Percentiles rank a stretch among this genome's conserved stretches.
These are phyloP conservation scores for Merodon equestris DNA, from an alignment of 2,888 invertebrate genomes.

Conservation along the genomic window DNA sequence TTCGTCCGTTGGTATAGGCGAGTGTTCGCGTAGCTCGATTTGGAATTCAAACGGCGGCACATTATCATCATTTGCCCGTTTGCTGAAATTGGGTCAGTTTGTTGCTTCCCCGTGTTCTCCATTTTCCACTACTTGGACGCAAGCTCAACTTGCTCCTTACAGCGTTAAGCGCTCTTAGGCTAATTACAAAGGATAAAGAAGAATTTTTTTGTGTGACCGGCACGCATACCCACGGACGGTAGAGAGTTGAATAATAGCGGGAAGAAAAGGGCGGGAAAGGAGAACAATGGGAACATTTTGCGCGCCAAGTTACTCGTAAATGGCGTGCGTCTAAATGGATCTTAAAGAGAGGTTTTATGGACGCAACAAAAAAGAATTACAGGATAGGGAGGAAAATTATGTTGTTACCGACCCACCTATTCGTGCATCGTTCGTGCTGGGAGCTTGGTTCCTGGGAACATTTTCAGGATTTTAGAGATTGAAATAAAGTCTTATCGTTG, in stretches of 20 bases:
- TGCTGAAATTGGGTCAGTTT: constrained; percentile 58
- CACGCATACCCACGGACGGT: constrained; percentile 5
- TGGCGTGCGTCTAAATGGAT: constrained; percentile 61
- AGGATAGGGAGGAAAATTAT: constrained; percentile 38
- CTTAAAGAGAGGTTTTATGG: constrained; percentile 38
- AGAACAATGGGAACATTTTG: constrained; percentile 33
- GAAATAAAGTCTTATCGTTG: constrained; percentile 1
- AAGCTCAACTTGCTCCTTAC: constrained; percentile 41
- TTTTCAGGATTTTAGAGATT: constrained; percentile 31
- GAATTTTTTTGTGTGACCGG: constrained; percentile 16
- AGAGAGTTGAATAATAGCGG: constrained; percentile 5
- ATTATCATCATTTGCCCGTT: constrained; percentile 66
- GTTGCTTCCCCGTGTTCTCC: constrained; percentile 3
- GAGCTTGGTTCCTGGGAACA: constrained; percentile 17
- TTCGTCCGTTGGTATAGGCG: constrained; percentile 1
- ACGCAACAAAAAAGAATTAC: constrained; percentile 29
- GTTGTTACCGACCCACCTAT: constrained; percentile 30
- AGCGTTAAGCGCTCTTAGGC: constrained; percentile 56
- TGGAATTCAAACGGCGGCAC: constrained; percentile 47
- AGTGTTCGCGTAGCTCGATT: constrained; percentile 46
- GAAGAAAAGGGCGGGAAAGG: constrained; percentile 3
- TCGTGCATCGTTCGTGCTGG: constrained; percentile 7
- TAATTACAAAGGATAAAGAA: constrained; percentile 53
- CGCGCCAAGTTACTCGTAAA: constrained; percentile 17
- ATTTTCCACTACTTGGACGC: constrained; percentile 25